Evolutionary conservation across 2,888 invertebrate species (phyloP).

Genomic region (Falcaria lacertinaria): DNA sequence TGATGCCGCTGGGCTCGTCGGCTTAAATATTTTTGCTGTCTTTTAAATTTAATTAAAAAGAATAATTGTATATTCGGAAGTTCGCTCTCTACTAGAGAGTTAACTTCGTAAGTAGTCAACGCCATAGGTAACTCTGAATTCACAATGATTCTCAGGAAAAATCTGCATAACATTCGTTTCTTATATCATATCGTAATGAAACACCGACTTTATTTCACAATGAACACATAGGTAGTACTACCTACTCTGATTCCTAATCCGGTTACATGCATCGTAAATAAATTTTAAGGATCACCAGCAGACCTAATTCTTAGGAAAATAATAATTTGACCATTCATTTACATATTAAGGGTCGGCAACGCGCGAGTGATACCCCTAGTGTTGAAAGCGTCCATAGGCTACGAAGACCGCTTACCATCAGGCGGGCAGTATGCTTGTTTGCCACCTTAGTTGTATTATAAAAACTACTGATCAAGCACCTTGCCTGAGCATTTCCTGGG

Average conservation of each 20-base stretch:
- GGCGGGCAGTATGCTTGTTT: too few relatives aligned
- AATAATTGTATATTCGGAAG: too few relatives aligned
- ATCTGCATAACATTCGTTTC: too few relatives aligned
- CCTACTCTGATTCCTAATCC: constrained; percentile 1
- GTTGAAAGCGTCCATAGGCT: too few relatives aligned
- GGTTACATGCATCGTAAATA: constrained; percentile 24
- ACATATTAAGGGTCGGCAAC: too few relatives aligned
- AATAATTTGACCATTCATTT: background rate
- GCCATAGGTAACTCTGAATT: background rate
- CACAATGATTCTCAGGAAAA: background rate
- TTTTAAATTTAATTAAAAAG: too few relatives aligned
- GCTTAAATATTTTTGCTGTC: background rate
- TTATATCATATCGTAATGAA: constrained; percentile 3
- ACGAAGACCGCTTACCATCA: too few relatives aligned
- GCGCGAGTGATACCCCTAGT: too few relatives aligned
- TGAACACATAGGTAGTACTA: constrained; percentile 26
- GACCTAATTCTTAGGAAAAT: constrained; percentile 16
- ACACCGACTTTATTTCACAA: constrained; percentile 29
- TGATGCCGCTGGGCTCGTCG: background rate
- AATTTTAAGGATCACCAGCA: constrained; percentile 22
- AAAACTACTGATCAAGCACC: background rate
- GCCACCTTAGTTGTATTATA: too few relatives aligned
- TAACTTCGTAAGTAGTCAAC: too few relatives aligned
- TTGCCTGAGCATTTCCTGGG: too few relatives aligned
- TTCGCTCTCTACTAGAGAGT: too few relatives aligned